Percentiles rank a stretch among this genome's conserved stretches.
Evolutionary conservation across 2,797 vertebrate species (phyloP).

Genomic region (Brachymystax lenok): DNA sequence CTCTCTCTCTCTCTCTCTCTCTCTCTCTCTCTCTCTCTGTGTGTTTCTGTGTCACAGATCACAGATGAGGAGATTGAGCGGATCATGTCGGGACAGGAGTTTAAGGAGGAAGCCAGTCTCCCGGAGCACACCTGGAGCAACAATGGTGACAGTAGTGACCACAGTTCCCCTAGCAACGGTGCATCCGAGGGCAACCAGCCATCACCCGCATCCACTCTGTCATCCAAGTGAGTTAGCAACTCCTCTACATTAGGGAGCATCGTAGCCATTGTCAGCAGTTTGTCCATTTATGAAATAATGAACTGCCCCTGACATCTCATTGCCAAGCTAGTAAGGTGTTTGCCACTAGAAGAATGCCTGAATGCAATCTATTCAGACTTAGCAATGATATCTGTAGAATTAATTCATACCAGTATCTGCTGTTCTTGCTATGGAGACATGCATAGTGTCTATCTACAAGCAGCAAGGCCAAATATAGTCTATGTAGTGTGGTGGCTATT

Average conservation of each 20-base stretch:
- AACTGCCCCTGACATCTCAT: slow-evolving; percentile 45
- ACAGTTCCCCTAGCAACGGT: slow-evolving; percentile 95
- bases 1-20: too few relatives aligned
- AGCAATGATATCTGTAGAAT: slow-evolving; percentile 49
- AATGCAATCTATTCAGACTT: slow-evolving; percentile 37
- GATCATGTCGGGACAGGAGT: slow-evolving; percentile 99
- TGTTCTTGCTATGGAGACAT: slow-evolving; percentile 45
- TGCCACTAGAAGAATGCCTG: slow-evolving; percentile 43
- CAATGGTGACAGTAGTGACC: slow-evolving; percentile 97
- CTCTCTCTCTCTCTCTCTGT: background rate
- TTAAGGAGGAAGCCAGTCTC: slow-evolving; percentile 92
- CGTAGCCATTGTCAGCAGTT: too few relatives aligned
- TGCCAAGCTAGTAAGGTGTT: slow-evolving; percentile 52
- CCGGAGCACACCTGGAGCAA: slow-evolving; percentile 91
- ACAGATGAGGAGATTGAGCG: slow-evolving; percentile 98
- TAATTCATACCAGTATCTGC: slow-evolving; percentile 56
- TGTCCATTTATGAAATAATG: slow-evolving; percentile 47
- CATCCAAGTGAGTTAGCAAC: slow-evolving; percentile 87
- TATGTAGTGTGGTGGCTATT: slow-evolving; percentile 50
- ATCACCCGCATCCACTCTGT: slow-evolving; percentile 92
- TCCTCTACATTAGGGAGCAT: too few relatives aligned
- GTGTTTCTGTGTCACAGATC: slow-evolving; percentile 76
- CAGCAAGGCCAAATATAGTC: slow-evolving; percentile 70
- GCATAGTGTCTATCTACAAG: slow-evolving; percentile 59
- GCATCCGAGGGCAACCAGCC: slow-evolving; percentile 98